A percentile compares a stretch with the other conserved stretches of the same genome.
phyloP scores from a whole-genome alignment of 2,888 invertebrate genomes.

The Drosophila anomalata region DNA sequence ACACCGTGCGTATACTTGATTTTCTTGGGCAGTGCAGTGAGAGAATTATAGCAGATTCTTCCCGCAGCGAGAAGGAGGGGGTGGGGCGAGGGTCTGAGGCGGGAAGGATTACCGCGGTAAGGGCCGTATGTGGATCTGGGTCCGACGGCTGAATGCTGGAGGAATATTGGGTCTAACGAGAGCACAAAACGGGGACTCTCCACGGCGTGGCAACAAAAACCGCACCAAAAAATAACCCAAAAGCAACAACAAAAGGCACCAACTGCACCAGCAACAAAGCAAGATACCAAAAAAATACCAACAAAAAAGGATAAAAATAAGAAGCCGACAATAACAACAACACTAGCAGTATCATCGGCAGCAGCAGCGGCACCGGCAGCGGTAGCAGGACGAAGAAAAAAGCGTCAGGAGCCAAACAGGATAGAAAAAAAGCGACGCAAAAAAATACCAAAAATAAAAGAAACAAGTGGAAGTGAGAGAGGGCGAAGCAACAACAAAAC shows the following conservation, averaged over 20 bases:
- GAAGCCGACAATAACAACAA: conserved; percentile 17
- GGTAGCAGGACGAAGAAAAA: conserved; percentile 28
- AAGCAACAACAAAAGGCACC: neutral
- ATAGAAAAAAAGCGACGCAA: conserved; percentile 21
- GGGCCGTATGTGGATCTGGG: conserved; percentile 1
- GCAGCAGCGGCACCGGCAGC: conserved; percentile 8
- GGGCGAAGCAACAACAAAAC: conserved; percentile 10
- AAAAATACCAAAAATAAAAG: neutral
- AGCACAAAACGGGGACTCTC: conserved; percentile 20
- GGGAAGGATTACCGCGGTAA: neutral
- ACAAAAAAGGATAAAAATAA: neutral
- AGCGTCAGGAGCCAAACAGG: conserved; percentile 16
- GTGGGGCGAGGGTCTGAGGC: too few species aligned
- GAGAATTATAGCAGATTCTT: conserved; percentile 2
- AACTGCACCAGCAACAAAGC: neutral
- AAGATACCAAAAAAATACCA: neutral
- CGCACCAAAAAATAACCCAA: conserved; percentile 1
- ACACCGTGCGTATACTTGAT: neutral
- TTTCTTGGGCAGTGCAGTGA: neutral
- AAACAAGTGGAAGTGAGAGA: conserved; percentile 1
- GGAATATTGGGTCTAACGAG: conserved; percentile 34
- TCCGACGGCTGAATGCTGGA: conserved; percentile 10
- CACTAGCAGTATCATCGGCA: conserved; percentile 30
- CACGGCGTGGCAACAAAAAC: conserved; percentile 5
- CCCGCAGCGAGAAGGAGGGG: neutral